Evolutionary conservation across 2,113 vertebrate species (phyloP).

Genomic region (Dolichotis patagonum): DNA sequence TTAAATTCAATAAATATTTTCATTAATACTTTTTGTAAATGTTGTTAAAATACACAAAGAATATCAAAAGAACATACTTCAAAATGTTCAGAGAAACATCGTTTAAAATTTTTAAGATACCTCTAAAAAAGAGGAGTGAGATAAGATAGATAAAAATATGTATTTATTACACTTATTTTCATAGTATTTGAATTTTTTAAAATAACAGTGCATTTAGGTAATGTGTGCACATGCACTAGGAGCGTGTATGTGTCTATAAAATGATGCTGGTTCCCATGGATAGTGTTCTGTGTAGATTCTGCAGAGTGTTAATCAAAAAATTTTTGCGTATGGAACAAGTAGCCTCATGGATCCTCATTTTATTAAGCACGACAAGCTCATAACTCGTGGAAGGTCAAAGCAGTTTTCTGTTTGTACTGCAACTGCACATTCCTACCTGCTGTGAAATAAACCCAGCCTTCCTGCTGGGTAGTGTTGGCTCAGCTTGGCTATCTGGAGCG

Average conservation of each 20-base stretch:
- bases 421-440: conserved; percentile 64
- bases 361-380: conserved; percentile 1
- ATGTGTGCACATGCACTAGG: background rate
- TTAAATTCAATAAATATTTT: conserved; percentile 9
- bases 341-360: conserved; percentile 21
- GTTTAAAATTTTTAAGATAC: conserved; percentile 15
- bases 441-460: conserved; percentile 55
- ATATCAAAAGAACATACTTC: background rate
- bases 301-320: conserved; percentile 24
- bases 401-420: conserved; percentile 59
- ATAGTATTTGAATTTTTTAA: conserved; percentile 18
- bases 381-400: conserved; percentile 49
- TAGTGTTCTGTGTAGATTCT: background rate
- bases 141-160: background rate
- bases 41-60: background rate
- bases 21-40: background rate
- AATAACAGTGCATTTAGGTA: background rate
- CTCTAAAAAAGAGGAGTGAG: background rate
- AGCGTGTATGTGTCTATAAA: background rate
- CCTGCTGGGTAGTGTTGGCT: conserved; percentile 50
- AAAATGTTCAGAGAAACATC: background rate
- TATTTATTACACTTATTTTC: background rate
- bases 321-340: background rate
- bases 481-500: conserved; percentile 70
- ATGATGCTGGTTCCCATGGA: background rate